Base-by-base conservation (phyloP, 2,888 invertebrate species). In the Polyommatus iphigenia region DNA sequence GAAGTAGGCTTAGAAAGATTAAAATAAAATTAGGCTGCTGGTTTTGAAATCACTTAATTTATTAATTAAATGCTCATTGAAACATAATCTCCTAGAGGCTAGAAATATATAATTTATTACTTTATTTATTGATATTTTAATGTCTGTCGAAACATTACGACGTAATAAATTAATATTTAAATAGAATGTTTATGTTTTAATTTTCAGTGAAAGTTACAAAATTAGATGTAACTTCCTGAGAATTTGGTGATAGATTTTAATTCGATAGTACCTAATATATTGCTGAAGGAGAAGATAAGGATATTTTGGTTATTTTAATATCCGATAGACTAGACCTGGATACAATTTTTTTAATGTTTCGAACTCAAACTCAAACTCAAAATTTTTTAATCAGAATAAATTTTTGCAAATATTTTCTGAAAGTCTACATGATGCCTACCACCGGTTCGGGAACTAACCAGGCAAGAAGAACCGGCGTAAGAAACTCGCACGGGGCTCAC, bases 161-260 rank as follows among this genome's bases (percentile, higher is more conserved):
- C 67, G 67, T 67, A 67, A 67, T 29, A 67, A 46, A 41, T 73
- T 46, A 73, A 46, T 73, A 41, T 73, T 73, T 46, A n/a, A n/a
- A 41, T 73, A n/a, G 20, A 13, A 72, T 41, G 13, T 62, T 24
- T 24, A 32, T 67, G 67, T 73, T 20, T 73, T 73, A 73, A 41
- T 46, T 36, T 73, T 20, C 13, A 46, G 41, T 73, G 73, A 73
- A 73, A 73, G 73, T 73, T 73, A 41, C 15, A 13, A 46, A 46
- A 62, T 24, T 62, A 67, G 29, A 67, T 29, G 29, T 18, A 29
- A 67, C 67, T 67, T 67, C 67, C 67, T 67, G 67, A 29, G 29
- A 67, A 67, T 67, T 62, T 7, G 67, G 24, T 24, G 67, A 24
- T 62, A 18, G 29, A 67, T 32, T 54, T 29, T 32, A 67, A 32